Conservation (phyloP, 2,888 invertebrate genomes). For the Kryphioiulus occultus region DNA sequence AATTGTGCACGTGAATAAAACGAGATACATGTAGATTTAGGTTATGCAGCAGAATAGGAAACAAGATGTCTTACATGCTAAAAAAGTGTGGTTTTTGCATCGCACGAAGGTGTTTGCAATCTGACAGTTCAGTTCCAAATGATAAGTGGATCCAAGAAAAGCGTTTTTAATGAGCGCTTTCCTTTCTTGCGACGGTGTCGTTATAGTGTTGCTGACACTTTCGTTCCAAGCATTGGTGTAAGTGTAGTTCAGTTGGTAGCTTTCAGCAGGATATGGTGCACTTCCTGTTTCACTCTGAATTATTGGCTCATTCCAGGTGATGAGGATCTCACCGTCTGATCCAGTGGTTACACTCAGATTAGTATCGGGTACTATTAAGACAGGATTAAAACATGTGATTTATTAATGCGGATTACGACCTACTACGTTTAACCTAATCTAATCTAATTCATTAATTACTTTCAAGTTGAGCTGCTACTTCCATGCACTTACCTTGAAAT, state of each 20-base stretch:
- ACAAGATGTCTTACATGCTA: conserved; percentile 48
- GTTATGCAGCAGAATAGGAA: background rate
- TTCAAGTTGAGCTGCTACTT: background rate
- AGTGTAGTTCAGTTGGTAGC: conserved; percentile 33
- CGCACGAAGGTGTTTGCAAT: conserved; percentile 23
- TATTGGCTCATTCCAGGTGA: conserved; percentile 48
- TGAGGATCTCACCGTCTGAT: conserved; percentile 31
- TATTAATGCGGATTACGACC: background rate
- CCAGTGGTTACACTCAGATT: conserved; percentile 42
- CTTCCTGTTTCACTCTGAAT: background rate
- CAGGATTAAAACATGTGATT: background rate
- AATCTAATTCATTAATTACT: background rate
- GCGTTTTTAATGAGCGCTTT: conserved; percentile 42
- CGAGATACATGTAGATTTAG: background rate
- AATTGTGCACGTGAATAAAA: background rate
- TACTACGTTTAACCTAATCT: background rate
- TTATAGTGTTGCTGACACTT: background rate
- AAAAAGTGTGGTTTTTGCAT: conserved; percentile 47
- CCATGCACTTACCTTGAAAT: too few species aligned
- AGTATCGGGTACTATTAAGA: background rate
- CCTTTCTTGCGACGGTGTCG: background rate
- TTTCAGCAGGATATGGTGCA: conserved; percentile 14
- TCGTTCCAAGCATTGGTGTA: background rate
- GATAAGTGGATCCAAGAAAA: conserved; percentile 45
- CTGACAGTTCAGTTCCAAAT: conserved; percentile 45